A percentile compares a stretch with the other conserved stretches of the same genome.
Conservation (phyloP, 2,797 vertebrate genomes). For the Chrysocyon brachyurus region DNA sequence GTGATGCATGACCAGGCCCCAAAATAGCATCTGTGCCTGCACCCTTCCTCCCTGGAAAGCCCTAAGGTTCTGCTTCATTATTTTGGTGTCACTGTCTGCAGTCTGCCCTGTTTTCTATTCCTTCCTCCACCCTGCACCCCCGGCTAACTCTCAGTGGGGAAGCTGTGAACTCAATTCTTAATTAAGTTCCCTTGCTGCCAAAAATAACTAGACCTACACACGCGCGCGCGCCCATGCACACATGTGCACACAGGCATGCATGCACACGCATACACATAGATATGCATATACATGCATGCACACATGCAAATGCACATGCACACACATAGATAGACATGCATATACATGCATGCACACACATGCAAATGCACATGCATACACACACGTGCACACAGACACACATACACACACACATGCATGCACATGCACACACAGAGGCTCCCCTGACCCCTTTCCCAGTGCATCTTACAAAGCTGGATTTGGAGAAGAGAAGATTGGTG, state of each 20-base stretch:
- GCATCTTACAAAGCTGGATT: background rate
- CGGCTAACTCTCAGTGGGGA: background rate
- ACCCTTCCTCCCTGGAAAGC: background rate
- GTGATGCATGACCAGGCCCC: background rate
- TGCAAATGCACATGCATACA: background rate
- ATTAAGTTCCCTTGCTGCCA: conserved; percentile 49
- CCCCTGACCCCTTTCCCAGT: background rate
- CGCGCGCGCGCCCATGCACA: background rate
- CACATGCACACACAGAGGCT: background rate
- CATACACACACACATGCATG: no score
- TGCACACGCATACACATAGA: background rate
- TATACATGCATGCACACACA: no score
- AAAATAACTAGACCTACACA: background rate
- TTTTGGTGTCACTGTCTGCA: background rate
- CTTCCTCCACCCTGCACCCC: background rate
- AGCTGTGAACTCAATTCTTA: conserved; percentile 64
- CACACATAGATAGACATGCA: no score
- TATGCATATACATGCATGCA: background rate
- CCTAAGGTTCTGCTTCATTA: background rate
- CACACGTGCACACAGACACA: background rate
- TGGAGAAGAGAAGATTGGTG: background rate
- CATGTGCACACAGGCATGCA: no score
- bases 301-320: no score
- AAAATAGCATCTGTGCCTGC: background rate
- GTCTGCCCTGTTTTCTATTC: background rate